phyloP scores from a whole-genome alignment of 2,113 vertebrate genomes.

The Pan troglodytes region NHGRI_mPanTro3-v2.1_pri NC_072411.2:70533501-70534000 shows the following conservation, averaged over 20 bases:
- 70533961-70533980: not conserved
- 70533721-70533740: not conserved
- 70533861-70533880: not conserved
- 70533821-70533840: not conserved
- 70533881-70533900: rapidly evolving
- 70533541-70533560: not conserved
- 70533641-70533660: slow-evolving; percentile 29
- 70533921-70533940: not conserved
- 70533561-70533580: not conserved
- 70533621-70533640: not conserved
- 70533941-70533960: not conserved
- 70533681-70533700: not conserved
- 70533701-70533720: not conserved
- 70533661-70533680: not conserved
- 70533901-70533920: not conserved
- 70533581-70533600: slow-evolving; percentile 4
- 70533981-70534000: not conserved
- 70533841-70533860: not conserved
- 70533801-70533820: not conserved
- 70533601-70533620: not conserved
- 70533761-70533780: not conserved
- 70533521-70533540: not conserved
- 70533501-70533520: not conserved
- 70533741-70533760: not conserved
- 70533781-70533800: not conserved